Base-by-base conservation (phyloP, 2,113 vertebrate genomes). In the Pelecanus crispus region DNA sequence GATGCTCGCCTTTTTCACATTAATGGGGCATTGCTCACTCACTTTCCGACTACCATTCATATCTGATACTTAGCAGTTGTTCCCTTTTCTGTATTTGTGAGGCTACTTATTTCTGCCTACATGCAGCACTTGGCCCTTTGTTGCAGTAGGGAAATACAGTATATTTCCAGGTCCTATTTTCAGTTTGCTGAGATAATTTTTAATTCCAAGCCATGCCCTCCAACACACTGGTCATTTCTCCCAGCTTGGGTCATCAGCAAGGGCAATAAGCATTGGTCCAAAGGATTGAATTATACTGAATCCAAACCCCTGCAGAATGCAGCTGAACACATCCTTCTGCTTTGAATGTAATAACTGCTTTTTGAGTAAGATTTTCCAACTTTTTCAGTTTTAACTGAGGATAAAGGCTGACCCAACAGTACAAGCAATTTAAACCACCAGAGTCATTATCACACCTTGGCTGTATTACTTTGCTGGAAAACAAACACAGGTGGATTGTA, bases 1-100 rank as follows among this genome's bases (percentile, higher is more conserved):
- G 45, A 24, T 10, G 32, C 29, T 55, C n/a, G n/a, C 26, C n/a
- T 32, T 79, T 55, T 73, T 67, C 53, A 73, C 1, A 0, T 38
- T 73, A 24, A 44, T 1, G 14, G 21, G 40, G 38, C 44, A 40
- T 31, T n/a, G 38, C 38, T 65, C 56, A 47, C 34, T 47, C 36
- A 22, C 49, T 25, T 36, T 34, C 47, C 2, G 0, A 21, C 49
- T 52, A n/a, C 44, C 13, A 19, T 6, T n/a, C 2, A 0, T 28
- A 34, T 9, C 62, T 17, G 34, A 36, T 10, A 32, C 10, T 34
- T 32, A 34, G 36, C 49, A 26, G 28, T 29, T 44, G n/a, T 47
- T 88, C 34, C 45, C 56, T 59, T 65, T 52, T 59, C 50, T 25
- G 5, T 40, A 10, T 26, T 52, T 45, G 61, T 34, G 58, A 92